Evolutionary conservation across 2,888 invertebrate genomes (phyloP), one percentile per base, ranked within the genome.

Genomic region (Rutpela maculata): DNA sequence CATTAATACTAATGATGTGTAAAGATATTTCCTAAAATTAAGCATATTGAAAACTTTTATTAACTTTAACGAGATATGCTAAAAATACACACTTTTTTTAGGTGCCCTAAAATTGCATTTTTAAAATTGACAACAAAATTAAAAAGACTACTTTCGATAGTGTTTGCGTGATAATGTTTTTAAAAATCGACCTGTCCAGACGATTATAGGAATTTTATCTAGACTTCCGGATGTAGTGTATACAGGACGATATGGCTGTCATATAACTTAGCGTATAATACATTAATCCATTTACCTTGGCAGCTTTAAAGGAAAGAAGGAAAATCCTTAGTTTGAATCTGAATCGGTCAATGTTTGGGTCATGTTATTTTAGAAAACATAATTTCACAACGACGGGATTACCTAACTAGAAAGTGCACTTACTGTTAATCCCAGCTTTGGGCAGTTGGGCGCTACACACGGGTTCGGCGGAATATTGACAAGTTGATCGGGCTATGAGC

Each of bases 331-430:
- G 60, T 70, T 60, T 38, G 60, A 22, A 60, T 70, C 50, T 67
- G 22, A n/a, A 17, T n/a, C 72, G 63, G 63, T 31, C 72, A 63
- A 31, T 72, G 72, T 72, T 55, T 18, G 72, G 72, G 72, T 63
- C 72, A 31, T 72, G 72, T 72, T 72, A 38, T 59, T 72, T 72
- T 72, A 72, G 62, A 72, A 72, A 72, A 72, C 72, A 72, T 72
- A 72, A 72, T 72, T 72, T 63, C 35, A 63, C 62, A 55, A 72
- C 63, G 63, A 22, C 72, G 72, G 60, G 72, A 50, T 72, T 70
- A 77, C 75, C 74, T 76, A 79, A 74, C 79, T 74, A 76, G 66
- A 65, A 71, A 72, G 71, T 75, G 43, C 62, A 69, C 66, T 75
- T 74, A 68, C 50, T 38, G 69, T 57, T 68, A 38, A 68, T 72